A percentile compares a stretch with the other conserved stretches of the same genome.
These are phyloP conservation scores for Tetranychus piercei DNA, from an alignment of 2,888 invertebrate species.

Conservation along the genomic window DNA sequence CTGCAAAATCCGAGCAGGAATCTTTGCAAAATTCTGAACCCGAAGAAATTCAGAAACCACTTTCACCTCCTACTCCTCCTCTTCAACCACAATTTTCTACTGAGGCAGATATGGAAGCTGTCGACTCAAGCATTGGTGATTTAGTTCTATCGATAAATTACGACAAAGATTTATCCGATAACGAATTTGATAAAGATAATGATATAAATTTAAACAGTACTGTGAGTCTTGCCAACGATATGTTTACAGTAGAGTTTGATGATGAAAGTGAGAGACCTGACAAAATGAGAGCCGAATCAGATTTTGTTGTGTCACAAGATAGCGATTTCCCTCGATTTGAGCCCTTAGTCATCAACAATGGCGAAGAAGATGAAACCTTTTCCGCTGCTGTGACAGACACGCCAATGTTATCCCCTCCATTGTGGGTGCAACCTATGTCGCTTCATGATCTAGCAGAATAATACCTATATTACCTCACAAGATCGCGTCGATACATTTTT, in stretches of 20 bases:
- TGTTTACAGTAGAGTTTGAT: neutral
- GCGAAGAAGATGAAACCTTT: neutral
- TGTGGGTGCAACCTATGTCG: neutral
- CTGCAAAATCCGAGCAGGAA: neutral
- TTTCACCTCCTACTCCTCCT: neutral
- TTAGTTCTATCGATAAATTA: neutral
- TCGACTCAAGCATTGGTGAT: conserved; percentile 6
- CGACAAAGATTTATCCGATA: neutral
- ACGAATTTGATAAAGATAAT: neutral
- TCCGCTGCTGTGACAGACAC: neutral
- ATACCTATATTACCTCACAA: neutral
- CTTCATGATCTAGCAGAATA: neutral
- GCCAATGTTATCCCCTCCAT: neutral
- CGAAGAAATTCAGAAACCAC: neutral
- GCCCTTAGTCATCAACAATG: neutral
- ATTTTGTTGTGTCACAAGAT: neutral
- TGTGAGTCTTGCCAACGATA: neutral
- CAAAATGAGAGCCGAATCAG: neutral
- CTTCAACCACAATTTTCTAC: neutral
- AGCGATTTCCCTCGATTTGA: neutral
- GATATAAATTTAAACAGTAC: neutral
- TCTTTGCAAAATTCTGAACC: neutral
- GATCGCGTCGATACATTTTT: neutral
- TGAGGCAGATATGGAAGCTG: neutral
- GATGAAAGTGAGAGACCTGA: neutral